Evolutionary conservation across 2,113 vertebrate genomes (phyloP).

Genomic region (Nothocercus julius): DNA sequence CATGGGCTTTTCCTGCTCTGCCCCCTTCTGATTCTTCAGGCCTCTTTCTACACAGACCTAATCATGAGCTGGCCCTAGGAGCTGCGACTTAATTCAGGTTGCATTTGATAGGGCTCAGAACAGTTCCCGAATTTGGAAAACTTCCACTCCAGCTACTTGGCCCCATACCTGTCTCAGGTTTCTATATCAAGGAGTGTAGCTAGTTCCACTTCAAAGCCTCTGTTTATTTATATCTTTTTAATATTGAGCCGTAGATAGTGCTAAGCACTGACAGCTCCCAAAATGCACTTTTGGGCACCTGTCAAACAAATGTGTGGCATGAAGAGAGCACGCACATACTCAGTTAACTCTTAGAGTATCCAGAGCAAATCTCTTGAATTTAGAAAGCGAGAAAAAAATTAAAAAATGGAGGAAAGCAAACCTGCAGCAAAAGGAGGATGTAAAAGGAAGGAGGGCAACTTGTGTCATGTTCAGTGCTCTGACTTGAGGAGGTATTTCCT

Average conservation of each 20-base stretch:
- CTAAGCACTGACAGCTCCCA: not conserved
- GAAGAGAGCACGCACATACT: not conserved
- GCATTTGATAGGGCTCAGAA: not conserved
- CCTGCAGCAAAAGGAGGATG: not conserved
- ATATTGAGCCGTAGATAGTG: slow-evolving; percentile 40
- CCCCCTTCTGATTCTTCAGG: not conserved
- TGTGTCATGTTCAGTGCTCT: not conserved
- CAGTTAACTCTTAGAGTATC: not conserved
- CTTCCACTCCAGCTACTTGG: slow-evolving; percentile 2
- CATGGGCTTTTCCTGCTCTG: not conserved
- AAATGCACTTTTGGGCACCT: not conserved
- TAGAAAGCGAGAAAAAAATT: not conserved
- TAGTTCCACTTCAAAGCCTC: slow-evolving; percentile 32
- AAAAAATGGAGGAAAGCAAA: not conserved
- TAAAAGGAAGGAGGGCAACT: not conserved
- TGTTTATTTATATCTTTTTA: slow-evolving; percentile 58
- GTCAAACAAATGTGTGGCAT: not conserved
- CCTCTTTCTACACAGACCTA: not conserved
- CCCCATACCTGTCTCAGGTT: slow-evolving; percentile 30
- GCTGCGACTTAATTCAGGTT: not conserved
- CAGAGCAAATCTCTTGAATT: not conserved
- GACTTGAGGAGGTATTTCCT: not conserved
- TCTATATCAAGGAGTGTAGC: slow-evolving; percentile 26
- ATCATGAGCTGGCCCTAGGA: not conserved
- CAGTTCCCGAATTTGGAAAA: slow-evolving; percentile 20